Percentiles rank a stretch among this genome's conserved stretches.
These are phyloP conservation scores for Hassar affinis DNA, from an alignment of 2,113 vertebrate species.

Conservation along the genomic window DNA sequence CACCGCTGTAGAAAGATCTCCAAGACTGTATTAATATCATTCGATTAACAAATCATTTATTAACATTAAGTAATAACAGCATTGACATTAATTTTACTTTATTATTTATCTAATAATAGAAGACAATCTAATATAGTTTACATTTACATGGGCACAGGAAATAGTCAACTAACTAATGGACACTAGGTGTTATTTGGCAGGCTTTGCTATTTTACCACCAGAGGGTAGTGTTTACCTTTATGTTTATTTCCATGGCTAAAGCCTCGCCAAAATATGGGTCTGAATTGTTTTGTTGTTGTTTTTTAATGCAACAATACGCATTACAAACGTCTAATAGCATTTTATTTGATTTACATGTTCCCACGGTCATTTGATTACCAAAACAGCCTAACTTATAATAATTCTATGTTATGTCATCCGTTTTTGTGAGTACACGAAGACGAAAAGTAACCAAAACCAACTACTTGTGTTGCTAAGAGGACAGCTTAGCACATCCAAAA, in stretches of 20 bases:
- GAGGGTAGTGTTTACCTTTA: constrained; percentile 31
- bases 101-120: too few species aligned
- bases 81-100: too few species aligned
- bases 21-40: too few species aligned
- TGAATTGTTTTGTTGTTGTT: too few species aligned
- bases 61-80: neutral
- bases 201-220: constrained; percentile 18
- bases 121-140: neutral
- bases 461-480: neutral
- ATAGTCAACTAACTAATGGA: neutral
- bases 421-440: neutral
- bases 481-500: neutral
- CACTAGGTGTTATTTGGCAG: neutral
- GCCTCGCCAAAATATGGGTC: neutral
- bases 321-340: neutral
- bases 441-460: neutral
- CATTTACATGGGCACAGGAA: neutral
- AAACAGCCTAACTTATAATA: neutral
- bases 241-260: neutral
- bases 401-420: neutral
- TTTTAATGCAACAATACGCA: neutral
- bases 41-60: too few species aligned
- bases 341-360: neutral
- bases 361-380: neutral
- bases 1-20: neutral